phyloP scores from a whole-genome alignment of 2,113 vertebrate genomes.

The Lonchura striata region DNA sequence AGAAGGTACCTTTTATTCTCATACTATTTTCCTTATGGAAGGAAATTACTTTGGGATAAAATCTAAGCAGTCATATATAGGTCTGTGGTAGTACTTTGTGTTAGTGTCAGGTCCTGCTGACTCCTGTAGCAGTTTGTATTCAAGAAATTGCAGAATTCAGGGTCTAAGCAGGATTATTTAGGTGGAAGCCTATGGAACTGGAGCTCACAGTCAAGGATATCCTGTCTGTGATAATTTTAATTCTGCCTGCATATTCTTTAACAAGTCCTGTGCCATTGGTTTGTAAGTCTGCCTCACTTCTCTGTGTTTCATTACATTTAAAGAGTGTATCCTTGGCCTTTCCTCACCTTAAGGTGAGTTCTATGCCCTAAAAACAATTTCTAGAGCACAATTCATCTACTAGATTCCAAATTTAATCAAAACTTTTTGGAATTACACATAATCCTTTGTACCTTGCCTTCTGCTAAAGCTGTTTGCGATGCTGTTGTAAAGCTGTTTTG shows the following conservation, averaged over 20 bases:
- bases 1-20: background rate
- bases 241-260: background rate
- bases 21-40: background rate
- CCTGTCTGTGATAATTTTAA: background rate
- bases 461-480: background rate
- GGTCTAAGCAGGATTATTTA: background rate
- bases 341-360: background rate
- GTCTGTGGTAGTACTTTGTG: background rate
- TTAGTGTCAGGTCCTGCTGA: background rate
- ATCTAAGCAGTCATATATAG: background rate
- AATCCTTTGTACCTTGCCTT: background rate
- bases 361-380: background rate
- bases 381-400: background rate
- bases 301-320: background rate
- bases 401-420: background rate
- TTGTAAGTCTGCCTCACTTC: background rate
- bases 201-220: background rate
- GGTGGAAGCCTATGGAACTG: background rate
- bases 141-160: background rate
- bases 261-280: background rate
- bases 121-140: background rate
- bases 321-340: background rate
- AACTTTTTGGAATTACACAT: background rate
- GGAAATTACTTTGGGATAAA: background rate
- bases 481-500: background rate